These are phyloP conservation scores for Cantharis nigra DNA, from an alignment of 2,888 invertebrate genomes.

Conservation along the genomic window DNA sequence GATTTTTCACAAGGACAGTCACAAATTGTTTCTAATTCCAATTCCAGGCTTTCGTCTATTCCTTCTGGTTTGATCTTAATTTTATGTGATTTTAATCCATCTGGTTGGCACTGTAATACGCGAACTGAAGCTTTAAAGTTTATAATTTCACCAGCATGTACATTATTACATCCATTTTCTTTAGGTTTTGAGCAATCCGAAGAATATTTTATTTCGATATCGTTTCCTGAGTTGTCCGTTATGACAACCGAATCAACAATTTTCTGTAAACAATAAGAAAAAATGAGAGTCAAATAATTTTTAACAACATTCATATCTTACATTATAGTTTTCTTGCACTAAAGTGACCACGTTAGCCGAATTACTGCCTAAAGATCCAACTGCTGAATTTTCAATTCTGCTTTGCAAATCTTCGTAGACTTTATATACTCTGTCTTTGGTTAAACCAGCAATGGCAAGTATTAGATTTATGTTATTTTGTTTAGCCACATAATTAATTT, in stretches of 20 bases:
- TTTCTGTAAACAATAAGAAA: conserved; percentile 53
- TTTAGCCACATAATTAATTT: conserved; percentile 65
- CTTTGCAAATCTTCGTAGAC: conserved; percentile 61
- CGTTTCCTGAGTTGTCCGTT: conserved; percentile 52
- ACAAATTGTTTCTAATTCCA: conserved; percentile 72
- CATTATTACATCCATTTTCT: conserved; percentile 64
- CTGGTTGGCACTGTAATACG: conserved; percentile 64
- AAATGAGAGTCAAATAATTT: background rate
- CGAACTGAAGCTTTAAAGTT: conserved; percentile 61
- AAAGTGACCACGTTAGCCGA: conserved; percentile 71
- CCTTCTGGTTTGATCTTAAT: conserved; percentile 74
- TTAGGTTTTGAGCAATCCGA: conserved; percentile 53
- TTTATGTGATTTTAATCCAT: conserved; percentile 51
- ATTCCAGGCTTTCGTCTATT: conserved; percentile 67
- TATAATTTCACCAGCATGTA: conserved; percentile 65
- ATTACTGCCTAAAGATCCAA: conserved; percentile 64
- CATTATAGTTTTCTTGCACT: conserved; percentile 71
- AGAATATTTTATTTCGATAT: conserved; percentile 63
- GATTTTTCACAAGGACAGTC: conserved; percentile 73
- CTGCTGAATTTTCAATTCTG: conserved; percentile 69
- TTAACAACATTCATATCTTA: conserved; percentile 49
- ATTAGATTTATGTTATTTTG: conserved; percentile 77
- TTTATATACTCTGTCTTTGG: conserved; percentile 41
- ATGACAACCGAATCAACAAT: conserved; percentile 56
- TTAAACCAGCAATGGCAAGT: conserved; percentile 66